Evolutionary conservation across 1,140 invertebrate genomes (phyloP).

Genomic region (Elysia chlorotica): DNA sequence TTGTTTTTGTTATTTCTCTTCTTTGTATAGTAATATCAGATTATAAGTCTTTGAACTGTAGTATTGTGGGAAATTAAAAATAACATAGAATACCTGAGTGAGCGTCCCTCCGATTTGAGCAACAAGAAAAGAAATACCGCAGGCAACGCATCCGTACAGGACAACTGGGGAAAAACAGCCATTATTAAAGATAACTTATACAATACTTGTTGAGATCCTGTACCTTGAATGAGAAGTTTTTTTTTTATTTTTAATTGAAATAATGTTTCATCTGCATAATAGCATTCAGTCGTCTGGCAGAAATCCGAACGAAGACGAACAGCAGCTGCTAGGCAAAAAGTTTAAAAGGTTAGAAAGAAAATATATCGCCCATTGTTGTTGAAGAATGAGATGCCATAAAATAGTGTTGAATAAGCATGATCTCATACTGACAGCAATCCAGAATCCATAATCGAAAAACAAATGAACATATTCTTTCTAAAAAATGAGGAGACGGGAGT

Average conservation of each 20-base stretch:
- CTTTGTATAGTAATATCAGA: not conserved
- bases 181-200: not conserved
- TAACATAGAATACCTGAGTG: slow-evolving; percentile 66
- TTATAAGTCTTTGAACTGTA: slow-evolving; percentile 14
- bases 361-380: no score
- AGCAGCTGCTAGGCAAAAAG: not conserved
- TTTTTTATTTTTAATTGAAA: not conserved
- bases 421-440: no score
- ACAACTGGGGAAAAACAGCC: slow-evolving; percentile 64
- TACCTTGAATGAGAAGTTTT: not conserved
- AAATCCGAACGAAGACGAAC: not conserved
- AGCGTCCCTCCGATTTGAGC: slow-evolving; percentile 73
- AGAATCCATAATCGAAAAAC: no score
- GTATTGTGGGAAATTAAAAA: not conserved
- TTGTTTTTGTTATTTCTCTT: not conserved
- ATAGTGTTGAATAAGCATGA: no score
- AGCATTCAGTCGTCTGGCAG: not conserved
- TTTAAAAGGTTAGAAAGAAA: no score
- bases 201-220: not conserved
- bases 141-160: slow-evolving; percentile 72
- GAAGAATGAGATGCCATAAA: no score
- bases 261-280: not conserved
- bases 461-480: no score
- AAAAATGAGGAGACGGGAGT: no score
- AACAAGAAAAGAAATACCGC: slow-evolving; percentile 76